These are phyloP conservation scores for Margarornis squamiger DNA, from an alignment of 2,797 vertebrate species.

Conservation along the genomic window DNA sequence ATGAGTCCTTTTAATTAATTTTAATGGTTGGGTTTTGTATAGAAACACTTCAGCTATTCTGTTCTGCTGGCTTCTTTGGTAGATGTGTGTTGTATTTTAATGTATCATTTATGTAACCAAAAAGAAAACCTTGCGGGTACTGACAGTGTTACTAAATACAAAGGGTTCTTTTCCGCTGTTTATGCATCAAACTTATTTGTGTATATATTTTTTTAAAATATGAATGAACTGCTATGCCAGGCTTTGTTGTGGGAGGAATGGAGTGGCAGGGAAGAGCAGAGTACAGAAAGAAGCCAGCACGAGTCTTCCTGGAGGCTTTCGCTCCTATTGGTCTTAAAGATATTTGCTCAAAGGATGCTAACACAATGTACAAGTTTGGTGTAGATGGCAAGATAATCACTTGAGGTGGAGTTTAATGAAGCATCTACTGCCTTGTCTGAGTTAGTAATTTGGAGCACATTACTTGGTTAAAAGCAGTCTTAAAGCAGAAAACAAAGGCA, in stretches of 20 bases:
- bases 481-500: not conserved
- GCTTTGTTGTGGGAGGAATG: not conserved
- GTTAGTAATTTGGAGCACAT: not conserved
- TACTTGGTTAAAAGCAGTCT: not conserved
- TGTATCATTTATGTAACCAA: not conserved
- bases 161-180: not conserved
- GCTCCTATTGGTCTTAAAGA: not conserved
- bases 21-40: not conserved
- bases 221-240: not conserved
- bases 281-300: not conserved
- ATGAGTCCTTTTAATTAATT: not conserved
- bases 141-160: not conserved
- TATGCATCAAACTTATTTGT: not conserved
- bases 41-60: not conserved
- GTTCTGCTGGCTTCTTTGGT: not conserved
- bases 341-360: not conserved
- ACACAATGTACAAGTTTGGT: not conserved
- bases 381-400: not conserved
- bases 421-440: not conserved
- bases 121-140: not conserved
- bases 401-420: not conserved
- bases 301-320: not conserved
- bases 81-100: not conserved
- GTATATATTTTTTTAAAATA: not conserved
- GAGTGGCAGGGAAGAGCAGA: not conserved